These are phyloP conservation scores for Corynorhinus townsendii DNA, from an alignment of 2,113 vertebrate genomes.

Conservation along the genomic window DNA sequence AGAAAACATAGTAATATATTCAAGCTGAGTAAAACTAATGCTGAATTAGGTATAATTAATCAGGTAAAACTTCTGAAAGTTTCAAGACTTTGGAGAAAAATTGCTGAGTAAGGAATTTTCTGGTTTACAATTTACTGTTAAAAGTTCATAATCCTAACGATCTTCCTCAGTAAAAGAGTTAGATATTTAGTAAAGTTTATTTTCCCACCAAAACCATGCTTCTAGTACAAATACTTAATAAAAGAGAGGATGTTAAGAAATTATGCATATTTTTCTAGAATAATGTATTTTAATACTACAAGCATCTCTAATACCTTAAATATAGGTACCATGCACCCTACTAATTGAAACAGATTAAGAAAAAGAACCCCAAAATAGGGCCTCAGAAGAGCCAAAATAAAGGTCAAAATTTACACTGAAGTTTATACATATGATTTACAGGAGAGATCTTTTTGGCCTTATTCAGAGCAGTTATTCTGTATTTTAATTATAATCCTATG, in stretches of 20 bases:
- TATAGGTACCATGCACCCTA: not conserved
- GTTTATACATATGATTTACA: not conserved
- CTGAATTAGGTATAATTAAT: not conserved
- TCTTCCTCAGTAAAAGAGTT: not conserved
- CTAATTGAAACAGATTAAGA: not conserved
- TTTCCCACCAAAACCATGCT: not conserved
- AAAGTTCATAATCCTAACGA: not conserved
- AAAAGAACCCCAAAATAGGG: not conserved
- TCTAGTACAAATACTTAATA: not conserved
- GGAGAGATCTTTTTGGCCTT: not conserved
- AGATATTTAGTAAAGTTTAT: not conserved
- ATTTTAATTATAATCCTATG: not conserved
- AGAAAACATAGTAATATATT: not conserved
- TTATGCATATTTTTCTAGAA: not conserved
- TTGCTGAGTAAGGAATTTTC: not conserved
- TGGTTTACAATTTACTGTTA: not conserved
- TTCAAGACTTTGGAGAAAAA: constrained; percentile 20
- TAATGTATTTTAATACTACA: not conserved
- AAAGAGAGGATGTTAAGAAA: not conserved
- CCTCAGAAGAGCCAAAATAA: not conserved
- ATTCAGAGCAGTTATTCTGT: not conserved
- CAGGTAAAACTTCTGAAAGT: not conserved
- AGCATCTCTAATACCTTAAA: constrained; percentile 9
- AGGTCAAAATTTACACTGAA: not conserved
- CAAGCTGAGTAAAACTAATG: not conserved